A percentile compares a stretch with the other conserved stretches of the same genome.
These are phyloP conservation scores for Heterodera filipjevi DNA, from an alignment of 2,888 invertebrate genomes.

Conservation along the genomic window DNA sequence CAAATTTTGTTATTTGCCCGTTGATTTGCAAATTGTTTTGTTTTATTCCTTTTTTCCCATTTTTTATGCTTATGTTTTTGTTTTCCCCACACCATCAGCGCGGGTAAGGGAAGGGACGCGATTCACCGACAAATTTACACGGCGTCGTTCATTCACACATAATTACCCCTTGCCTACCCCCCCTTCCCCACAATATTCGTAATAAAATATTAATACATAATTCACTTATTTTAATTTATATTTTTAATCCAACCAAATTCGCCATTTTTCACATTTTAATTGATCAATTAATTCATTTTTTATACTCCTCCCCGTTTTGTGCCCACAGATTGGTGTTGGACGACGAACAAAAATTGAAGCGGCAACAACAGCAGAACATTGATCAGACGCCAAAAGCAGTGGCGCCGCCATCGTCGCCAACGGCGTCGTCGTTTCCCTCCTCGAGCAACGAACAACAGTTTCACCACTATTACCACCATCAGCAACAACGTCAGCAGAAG, in stretches of 20 bases:
- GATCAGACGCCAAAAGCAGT: background rate
- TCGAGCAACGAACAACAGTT: constrained; percentile 12
- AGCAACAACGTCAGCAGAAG: background rate
- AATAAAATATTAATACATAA: background rate
- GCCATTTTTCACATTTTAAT: no score
- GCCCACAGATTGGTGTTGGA: background rate
- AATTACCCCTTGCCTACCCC: background rate
- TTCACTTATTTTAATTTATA: constrained; percentile 7
- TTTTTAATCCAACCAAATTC: no score
- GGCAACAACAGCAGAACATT: background rate
- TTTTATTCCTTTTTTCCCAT: background rate
- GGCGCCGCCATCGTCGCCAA: background rate
- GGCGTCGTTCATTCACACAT: no score
- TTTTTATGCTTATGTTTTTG: background rate
- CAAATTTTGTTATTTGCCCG: no score
- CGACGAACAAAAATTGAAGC: background rate
- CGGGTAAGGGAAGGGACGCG: background rate
- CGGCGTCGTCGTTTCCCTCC: background rate
- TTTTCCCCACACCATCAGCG: background rate
- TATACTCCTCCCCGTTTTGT: background rate
- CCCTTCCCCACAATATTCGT: background rate
- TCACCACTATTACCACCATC: constrained; percentile 2
- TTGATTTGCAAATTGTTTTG: background rate
- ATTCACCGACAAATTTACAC: background rate
- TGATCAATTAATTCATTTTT: no score